Conservation (phyloP, 2,797 vertebrate genomes). For the Margarornis squamiger region DNA sequence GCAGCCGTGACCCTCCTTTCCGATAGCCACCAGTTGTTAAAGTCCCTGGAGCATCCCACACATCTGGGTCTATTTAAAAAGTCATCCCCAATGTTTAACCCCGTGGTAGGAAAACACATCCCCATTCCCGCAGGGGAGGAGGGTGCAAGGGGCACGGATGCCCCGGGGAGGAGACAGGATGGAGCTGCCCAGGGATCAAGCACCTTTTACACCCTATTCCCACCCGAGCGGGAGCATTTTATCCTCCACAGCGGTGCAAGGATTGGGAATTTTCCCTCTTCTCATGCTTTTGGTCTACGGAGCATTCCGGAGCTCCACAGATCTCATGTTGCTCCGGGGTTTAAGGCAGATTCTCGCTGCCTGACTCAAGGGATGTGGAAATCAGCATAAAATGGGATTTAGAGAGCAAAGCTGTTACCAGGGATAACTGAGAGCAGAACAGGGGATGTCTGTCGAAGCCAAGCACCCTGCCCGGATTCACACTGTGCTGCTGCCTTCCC, state of each 20-base stretch:
- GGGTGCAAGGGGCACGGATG: accelerated
- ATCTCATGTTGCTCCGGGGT: not conserved
- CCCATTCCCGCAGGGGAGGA: not conserved
- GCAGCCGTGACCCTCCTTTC: not conserved
- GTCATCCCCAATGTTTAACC: not conserved
- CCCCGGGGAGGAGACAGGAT: not conserved
- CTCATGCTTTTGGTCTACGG: not conserved
- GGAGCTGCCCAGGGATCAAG: not conserved
- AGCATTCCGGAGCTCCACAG: not conserved
- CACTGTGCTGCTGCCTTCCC: not conserved
- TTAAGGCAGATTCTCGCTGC: conserved; percentile 23
- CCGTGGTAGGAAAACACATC: accelerated
- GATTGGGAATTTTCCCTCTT: not conserved
- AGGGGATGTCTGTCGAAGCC: not conserved
- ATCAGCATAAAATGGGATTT: conserved; percentile 52
- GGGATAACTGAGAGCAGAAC: not conserved
- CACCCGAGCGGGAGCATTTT: not conserved
- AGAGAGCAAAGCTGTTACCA: not conserved
- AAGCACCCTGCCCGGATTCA: not conserved
- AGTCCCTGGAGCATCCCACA: not conserved
- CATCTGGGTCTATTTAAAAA: not conserved
- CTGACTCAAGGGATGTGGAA: conserved; percentile 32
- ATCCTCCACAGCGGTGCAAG: not conserved
- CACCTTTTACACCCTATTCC: not conserved
- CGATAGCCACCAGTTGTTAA: not conserved